phyloP scores from a whole-genome alignment of 2,797 vertebrate species.

The Apogon hyalosoma region DNA sequence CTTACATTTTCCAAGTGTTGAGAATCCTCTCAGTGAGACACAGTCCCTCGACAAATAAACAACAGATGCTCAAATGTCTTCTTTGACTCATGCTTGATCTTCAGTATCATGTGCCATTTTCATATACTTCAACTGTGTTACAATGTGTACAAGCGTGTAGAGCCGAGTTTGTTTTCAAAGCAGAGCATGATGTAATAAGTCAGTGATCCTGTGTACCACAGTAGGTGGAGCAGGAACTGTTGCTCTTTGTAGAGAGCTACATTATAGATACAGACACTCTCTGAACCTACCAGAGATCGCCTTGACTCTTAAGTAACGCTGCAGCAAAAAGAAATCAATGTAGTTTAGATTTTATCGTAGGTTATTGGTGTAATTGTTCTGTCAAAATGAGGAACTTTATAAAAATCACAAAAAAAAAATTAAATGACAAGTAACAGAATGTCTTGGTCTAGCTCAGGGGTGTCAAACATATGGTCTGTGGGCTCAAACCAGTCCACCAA shows the following conservation, averaged over 20 bases:
- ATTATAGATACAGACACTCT: conserved; percentile 23
- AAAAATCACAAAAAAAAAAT: too few species aligned
- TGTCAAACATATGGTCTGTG: too few species aligned
- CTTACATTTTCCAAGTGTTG: conserved; percentile 56
- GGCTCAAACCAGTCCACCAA: too few species aligned
- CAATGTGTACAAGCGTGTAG: conserved; percentile 25
- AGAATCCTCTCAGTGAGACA: conserved; percentile 64
- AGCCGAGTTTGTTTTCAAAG: conserved; percentile 58
- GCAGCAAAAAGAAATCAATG: neutral
- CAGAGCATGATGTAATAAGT: conserved; percentile 57
- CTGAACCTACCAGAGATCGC: neutral
- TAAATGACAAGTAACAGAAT: too few species aligned
- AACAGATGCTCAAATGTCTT: conserved; percentile 80
- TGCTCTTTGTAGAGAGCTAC: conserved; percentile 44
- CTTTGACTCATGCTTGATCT: conserved; percentile 73
- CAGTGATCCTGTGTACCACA: conserved; percentile 48
- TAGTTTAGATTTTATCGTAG: neutral
- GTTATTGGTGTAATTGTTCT: too few species aligned
- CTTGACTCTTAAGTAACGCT: neutral
- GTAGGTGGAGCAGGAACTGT: conserved; percentile 49
- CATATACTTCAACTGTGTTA: conserved; percentile 48
- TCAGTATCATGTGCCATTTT: conserved; percentile 55
- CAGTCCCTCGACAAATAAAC: conserved; percentile 68
- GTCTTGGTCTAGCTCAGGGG: too few species aligned
- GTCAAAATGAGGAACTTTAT: too few species aligned